Percentiles rank a stretch among this genome's conserved stretches.
These are phyloP conservation scores for Seira musarum DNA, from an alignment of 2,888 invertebrate species.

Conservation along the genomic window DNA sequence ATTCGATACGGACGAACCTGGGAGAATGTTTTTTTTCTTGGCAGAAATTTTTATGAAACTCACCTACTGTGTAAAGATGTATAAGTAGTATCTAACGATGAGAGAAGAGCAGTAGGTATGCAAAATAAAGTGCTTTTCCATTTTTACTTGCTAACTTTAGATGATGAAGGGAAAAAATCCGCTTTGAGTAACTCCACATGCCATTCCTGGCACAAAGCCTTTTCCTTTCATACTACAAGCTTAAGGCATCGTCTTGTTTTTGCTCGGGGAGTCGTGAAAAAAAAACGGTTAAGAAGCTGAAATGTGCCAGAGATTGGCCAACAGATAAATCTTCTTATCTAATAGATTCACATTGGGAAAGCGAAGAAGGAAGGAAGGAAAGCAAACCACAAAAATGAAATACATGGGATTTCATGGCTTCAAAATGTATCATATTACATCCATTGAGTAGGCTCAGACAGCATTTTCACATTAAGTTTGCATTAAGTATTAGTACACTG, in stretches of 20 bases:
- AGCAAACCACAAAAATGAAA: conserved; percentile 1
- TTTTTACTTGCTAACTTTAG: not conserved
- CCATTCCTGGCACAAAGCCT: not conserved
- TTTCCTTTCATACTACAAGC: not conserved
- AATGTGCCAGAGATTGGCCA: conserved; percentile 49
- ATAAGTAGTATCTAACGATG: too few relatives aligned
- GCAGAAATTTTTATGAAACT: too few relatives aligned
- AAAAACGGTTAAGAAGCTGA: conserved; percentile 6
- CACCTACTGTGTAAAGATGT: too few relatives aligned
- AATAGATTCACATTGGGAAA: conserved; percentile 27
- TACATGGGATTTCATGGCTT: not conserved
- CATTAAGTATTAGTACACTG: too few relatives aligned
- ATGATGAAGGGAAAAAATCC: not conserved
- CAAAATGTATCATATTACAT: too few relatives aligned
- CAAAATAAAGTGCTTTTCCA: not conserved
- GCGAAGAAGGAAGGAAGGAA: too few relatives aligned
- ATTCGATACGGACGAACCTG: too few relatives aligned
- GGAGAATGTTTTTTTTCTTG: too few relatives aligned
- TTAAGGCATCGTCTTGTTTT: not conserved
- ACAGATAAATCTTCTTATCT: conserved; percentile 42
- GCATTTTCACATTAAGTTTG: too few relatives aligned
- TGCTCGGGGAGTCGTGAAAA: not conserved
- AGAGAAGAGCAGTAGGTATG: not conserved
- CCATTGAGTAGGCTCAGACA: too few relatives aligned
- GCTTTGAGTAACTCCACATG: conserved; percentile 2